phyloP scores from a whole-genome alignment of 2,888 invertebrate genomes.

The Deroplatys truncata region DNA sequence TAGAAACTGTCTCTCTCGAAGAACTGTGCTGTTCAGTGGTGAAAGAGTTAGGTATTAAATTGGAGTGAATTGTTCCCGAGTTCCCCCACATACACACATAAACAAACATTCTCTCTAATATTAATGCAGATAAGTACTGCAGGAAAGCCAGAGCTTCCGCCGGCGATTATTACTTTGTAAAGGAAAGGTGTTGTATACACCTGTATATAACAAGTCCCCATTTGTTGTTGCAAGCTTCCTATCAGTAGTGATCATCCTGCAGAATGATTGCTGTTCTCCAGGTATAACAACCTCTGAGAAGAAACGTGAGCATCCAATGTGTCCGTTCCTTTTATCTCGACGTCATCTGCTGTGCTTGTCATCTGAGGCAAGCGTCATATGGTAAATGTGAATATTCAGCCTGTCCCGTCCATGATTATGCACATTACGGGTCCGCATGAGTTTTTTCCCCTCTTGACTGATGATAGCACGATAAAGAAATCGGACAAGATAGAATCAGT shows the following conservation, averaged over 20 bases:
- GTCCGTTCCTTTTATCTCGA: background rate
- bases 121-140: background rate
- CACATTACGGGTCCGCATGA: background rate
- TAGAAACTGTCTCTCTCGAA: too few relatives aligned
- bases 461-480: background rate
- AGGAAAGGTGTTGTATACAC: background rate
- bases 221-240: background rate
- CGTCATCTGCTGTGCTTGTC: background rate
- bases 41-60: too few relatives aligned
- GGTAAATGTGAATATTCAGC: background rate
- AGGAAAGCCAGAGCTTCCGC: background rate
- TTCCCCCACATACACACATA: too few relatives aligned
- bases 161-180: background rate
- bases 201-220: background rate
- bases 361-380: background rate
- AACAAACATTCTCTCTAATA: too few relatives aligned
- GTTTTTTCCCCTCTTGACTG: background rate
- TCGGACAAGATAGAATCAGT: background rate
- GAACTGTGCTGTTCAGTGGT: too few relatives aligned
- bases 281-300: background rate
- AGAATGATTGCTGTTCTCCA: background rate
- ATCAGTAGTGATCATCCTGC: background rate
- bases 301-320: background rate
- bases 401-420: background rate
- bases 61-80: too few relatives aligned